A percentile compares a stretch with the other conserved stretches of the same genome.
These are phyloP conservation scores for Sinocyclocheilus anshuiensis DNA, from an alignment of 2,113 vertebrate species.

Conservation along the genomic window DNA sequence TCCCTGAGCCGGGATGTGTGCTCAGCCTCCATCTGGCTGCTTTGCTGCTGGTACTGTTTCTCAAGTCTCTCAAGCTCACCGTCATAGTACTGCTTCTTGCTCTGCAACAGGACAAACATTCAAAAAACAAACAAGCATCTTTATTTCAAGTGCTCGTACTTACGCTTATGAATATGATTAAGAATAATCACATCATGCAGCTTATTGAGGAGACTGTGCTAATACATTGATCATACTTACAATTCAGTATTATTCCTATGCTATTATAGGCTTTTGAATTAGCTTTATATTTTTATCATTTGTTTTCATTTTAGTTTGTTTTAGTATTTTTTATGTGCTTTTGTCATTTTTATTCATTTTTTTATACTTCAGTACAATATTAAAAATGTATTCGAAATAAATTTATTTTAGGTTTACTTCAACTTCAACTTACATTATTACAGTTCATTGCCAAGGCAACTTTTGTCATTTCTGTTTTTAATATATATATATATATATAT, in stretches of 20 bases:
- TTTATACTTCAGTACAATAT: too few relatives aligned
- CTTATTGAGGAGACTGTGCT: not conserved
- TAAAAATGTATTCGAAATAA: too few relatives aligned
- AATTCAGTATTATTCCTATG: not conserved
- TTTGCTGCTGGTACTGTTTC: slow-evolving; percentile 65
- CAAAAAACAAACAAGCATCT: not conserved
- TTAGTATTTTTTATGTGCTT: too few relatives aligned
- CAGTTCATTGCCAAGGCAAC: not conserved
- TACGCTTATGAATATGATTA: not conserved
- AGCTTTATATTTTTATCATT: not conserved
- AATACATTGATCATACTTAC: not conserved
- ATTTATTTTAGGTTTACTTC: not conserved
- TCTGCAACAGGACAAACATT: slow-evolving; percentile 53
- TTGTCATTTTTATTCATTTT: too few relatives aligned
- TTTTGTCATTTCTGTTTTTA: too few relatives aligned
- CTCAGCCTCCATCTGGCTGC: slow-evolving; percentile 64
- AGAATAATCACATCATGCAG: not conserved
- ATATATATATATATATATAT: too few relatives aligned
- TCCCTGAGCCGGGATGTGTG: slow-evolving; percentile 64
- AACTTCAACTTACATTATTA: not conserved
- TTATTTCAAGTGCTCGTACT: not conserved
- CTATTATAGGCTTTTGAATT: not conserved
- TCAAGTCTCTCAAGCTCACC: slow-evolving; percentile 70
- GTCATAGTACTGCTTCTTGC: slow-evolving; percentile 76
- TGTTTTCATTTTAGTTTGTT: not conserved